phyloP scores from a whole-genome alignment of 2,113 vertebrate genomes.

The Urocitellus parryii region DNA sequence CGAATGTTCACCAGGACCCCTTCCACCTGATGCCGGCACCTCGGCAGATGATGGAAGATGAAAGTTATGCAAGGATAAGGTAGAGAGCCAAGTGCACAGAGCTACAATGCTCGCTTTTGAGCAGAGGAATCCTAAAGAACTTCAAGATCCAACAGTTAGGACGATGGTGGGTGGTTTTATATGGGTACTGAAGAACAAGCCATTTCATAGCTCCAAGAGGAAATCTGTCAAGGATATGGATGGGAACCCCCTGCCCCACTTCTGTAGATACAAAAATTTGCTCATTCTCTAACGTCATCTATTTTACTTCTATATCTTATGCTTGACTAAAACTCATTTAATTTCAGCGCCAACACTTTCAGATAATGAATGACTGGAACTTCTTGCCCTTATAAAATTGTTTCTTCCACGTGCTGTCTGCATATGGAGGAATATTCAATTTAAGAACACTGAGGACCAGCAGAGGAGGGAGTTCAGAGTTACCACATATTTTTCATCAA shows the following conservation, averaged over 20 bases:
- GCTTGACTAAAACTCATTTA: not conserved
- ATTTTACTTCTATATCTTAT: not conserved
- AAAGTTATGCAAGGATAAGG: not conserved
- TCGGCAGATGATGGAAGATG: not conserved
- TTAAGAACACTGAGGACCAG: not conserved
- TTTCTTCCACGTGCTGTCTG: not conserved
- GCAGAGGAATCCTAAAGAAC: not conserved
- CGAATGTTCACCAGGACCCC: not conserved
- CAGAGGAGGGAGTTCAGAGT: not conserved
- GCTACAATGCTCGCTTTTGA: not conserved
- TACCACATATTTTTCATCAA: not conserved
- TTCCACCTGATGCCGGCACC: not conserved
- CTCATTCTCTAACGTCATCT: not conserved
- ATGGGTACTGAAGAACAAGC: not conserved
- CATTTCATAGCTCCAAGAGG: not conserved
- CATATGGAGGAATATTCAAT: not conserved
- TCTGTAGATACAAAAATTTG: not conserved
- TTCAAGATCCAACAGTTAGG: not conserved
- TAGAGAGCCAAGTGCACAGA: not conserved
- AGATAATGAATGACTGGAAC: not conserved
- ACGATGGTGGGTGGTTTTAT: not conserved
- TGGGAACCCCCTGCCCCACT: not conserved
- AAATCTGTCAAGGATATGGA: not conserved
- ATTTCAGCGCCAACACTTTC: not conserved
- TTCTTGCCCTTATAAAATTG: not conserved